These are phyloP conservation scores for Dissostichus mawsoni DNA, from an alignment of 2,113 vertebrate species.

Conservation along the genomic window DNA sequence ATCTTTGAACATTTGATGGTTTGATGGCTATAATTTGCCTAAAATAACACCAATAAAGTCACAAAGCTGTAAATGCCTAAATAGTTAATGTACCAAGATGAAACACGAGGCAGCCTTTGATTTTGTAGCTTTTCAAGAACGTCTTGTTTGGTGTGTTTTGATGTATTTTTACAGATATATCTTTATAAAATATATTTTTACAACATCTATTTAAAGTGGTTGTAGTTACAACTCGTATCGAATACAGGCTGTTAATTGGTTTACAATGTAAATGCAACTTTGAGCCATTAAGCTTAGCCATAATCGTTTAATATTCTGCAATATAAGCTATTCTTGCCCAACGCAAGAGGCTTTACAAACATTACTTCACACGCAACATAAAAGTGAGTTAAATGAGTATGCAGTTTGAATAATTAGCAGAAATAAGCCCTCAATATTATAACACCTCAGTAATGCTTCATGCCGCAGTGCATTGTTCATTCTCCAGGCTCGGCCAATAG, in stretches of 20 bases:
- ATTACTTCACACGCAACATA: slow-evolving; percentile 12
- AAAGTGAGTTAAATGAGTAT: slow-evolving; percentile 21
- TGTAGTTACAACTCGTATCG: background rate
- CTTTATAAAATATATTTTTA: slow-evolving; percentile 7
- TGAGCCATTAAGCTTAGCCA: slow-evolving; percentile 41
- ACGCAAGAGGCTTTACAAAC: slow-evolving; percentile 46
- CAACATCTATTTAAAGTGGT: slow-evolving; percentile 28
- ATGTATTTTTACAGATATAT: slow-evolving; percentile 33
- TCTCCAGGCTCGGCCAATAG: slow-evolving; percentile 51
- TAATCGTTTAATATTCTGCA: slow-evolving; percentile 55
- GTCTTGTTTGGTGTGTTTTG: slow-evolving; percentile 20
- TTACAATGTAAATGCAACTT: slow-evolving; percentile 49
- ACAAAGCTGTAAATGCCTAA: slow-evolving; percentile 66
- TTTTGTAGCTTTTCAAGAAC: slow-evolving; percentile 32
- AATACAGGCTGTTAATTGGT: slow-evolving; percentile 27
- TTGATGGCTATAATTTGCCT: slow-evolving; percentile 79
- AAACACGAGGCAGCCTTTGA: slow-evolving; percentile 59
- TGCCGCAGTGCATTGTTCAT: slow-evolving; percentile 35
- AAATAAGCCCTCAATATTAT: slow-evolving; percentile 24
- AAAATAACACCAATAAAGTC: slow-evolving; percentile 80
- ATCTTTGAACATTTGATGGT: slow-evolving; percentile 72
- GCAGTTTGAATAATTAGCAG: slow-evolving; percentile 27
- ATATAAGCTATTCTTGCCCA: slow-evolving; percentile 5
- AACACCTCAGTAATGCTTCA: slow-evolving; percentile 29
- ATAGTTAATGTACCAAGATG: slow-evolving; percentile 70